Conservation (phyloP, 2,888 invertebrate species). For the Agrotis segetum region DNA sequence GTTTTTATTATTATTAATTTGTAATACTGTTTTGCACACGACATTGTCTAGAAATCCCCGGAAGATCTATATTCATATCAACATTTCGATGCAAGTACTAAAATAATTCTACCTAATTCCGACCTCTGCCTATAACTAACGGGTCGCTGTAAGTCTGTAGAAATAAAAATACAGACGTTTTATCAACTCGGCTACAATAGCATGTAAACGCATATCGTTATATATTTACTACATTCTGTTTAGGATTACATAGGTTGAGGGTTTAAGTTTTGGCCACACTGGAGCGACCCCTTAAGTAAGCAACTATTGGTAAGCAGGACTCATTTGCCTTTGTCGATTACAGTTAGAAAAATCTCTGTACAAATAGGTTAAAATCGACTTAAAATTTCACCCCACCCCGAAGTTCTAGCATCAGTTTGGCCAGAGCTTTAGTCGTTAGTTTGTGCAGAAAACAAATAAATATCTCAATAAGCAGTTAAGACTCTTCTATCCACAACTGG, state of each 20-base stretch:
- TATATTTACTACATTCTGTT: constrained; percentile 1
- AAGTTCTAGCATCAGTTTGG: too few species aligned
- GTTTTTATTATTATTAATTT: too few species aligned
- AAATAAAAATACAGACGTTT: constrained; percentile 9
- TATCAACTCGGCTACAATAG: neutral
- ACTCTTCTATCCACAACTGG: neutral
- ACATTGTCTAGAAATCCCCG: too few species aligned
- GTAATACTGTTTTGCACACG: too few species aligned
- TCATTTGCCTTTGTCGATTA: neutral
- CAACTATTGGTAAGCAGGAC: neutral
- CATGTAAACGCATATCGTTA: neutral
- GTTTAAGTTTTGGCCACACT: constrained; percentile 2
- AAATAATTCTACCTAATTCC: too few species aligned
- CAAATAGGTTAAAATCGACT: neutral
- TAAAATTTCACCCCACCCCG: neutral
- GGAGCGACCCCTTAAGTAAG: too few species aligned
- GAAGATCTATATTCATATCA: too few species aligned
- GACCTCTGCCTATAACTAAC: neutral
- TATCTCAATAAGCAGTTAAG: neutral
- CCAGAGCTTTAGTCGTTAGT: neutral
- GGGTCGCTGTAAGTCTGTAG: neutral
- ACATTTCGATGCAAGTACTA: too few species aligned
- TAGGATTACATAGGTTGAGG: constrained; percentile 1
- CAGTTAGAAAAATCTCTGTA: neutral
- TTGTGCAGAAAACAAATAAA: constrained; percentile 2